Percentiles rank a stretch among this genome's conserved stretches.
These are phyloP conservation scores for Criorhina ranunculi DNA, from an alignment of 2,888 invertebrate species.

Conservation along the genomic window DNA sequence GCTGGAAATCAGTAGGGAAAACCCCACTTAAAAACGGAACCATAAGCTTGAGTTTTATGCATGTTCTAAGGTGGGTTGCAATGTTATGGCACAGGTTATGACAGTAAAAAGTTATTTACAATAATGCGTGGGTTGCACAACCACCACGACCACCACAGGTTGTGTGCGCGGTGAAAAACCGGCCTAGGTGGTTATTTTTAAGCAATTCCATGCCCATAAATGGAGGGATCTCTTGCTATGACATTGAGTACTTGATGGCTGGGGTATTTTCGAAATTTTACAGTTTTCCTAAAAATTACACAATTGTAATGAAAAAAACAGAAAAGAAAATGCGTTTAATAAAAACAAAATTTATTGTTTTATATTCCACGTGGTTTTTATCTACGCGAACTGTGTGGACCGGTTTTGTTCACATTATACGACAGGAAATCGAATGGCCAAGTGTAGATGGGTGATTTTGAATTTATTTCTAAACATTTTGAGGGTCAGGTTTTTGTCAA, in stretches of 20 bases:
- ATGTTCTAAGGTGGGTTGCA: constrained; percentile 45
- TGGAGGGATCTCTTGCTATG: constrained; percentile 28
- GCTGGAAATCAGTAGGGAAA: constrained; percentile 27
- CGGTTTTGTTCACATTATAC: constrained; percentile 5
- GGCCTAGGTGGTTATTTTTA: constrained; percentile 52
- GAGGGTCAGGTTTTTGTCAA: not conserved
- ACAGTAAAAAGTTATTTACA: constrained; percentile 39
- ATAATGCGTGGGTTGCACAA: constrained; percentile 26
- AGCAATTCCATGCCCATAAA: constrained; percentile 49
- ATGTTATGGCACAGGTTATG: constrained; percentile 52
- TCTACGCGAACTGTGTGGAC: constrained; percentile 29
- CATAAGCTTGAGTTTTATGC: constrained; percentile 69
- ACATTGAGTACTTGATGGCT: constrained; percentile 41
- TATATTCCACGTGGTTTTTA: constrained; percentile 39
- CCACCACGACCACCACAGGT: not conserved
- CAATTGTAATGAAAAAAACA: constrained; percentile 20
- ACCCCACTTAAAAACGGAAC: constrained; percentile 42
- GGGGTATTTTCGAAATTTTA: constrained; percentile 1
- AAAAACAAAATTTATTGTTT: constrained; percentile 57
- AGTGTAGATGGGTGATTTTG: constrained; percentile 21
- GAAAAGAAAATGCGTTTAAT: constrained; percentile 43
- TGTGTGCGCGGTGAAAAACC: not conserved
- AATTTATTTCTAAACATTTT: not conserved
- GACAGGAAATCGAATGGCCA: constrained; percentile 5
- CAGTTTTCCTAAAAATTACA: constrained; percentile 29